Percentiles rank a stretch among this genome's conserved stretches.
Evolutionary conservation across 2,888 invertebrate genomes (phyloP).

Genomic region (Leucozona laternaria): DNA sequence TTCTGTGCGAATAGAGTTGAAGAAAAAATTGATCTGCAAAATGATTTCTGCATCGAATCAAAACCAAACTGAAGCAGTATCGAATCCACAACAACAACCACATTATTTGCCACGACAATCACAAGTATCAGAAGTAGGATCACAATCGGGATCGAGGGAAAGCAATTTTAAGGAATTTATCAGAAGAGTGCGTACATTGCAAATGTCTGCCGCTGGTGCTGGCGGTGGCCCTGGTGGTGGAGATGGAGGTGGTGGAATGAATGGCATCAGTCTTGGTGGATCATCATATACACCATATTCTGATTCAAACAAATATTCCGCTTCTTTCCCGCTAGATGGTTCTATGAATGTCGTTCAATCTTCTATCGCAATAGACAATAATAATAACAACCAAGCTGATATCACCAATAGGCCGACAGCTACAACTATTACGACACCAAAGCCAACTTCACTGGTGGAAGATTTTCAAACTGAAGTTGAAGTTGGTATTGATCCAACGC

Average conservation of each 20-base stretch:
- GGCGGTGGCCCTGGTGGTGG: not conserved
- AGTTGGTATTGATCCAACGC: constrained; percentile 79
- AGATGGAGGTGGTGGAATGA: not conserved
- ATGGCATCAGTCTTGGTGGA: not conserved
- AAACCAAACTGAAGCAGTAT: not conserved
- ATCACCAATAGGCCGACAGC: not conserved
- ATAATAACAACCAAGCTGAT: constrained; percentile 13
- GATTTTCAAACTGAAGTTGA: constrained; percentile 76
- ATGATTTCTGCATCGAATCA: constrained; percentile 7
- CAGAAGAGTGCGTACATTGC: constrained; percentile 78
- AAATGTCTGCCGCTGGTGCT: constrained; percentile 77
- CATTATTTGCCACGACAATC: not conserved
- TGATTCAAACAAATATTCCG: constrained; percentile 7
- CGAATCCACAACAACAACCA: constrained; percentile 22
- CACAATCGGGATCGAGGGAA: constrained; percentile 45
- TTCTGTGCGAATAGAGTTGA: not conserved
- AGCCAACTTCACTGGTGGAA: not conserved
- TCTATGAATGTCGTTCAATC: not conserved
- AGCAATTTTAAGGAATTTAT: constrained; percentile 78
- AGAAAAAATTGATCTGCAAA: constrained; percentile 2
- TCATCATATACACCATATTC: not conserved
- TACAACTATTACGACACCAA: not conserved
- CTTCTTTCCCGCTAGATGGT: not conserved
- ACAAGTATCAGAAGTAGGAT: constrained; percentile 13
- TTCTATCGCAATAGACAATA: not conserved